Percentiles rank a stretch among this genome's conserved stretches.
Conservation (phyloP, 2,797 vertebrate genomes). For the Phrynocephalus forsythii region DNA sequence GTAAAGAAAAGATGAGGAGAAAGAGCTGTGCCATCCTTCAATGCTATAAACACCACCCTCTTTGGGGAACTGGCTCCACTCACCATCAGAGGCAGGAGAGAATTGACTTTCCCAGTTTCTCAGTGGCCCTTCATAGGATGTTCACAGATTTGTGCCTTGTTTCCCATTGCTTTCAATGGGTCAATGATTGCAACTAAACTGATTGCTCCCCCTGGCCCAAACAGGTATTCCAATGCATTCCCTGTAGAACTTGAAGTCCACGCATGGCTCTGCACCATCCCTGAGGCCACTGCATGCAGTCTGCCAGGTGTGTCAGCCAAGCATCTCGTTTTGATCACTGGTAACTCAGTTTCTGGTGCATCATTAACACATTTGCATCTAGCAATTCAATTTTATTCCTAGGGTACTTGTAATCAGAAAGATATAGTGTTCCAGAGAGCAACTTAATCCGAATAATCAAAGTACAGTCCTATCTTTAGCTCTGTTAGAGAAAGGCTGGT, state of each 20-base stretch:
- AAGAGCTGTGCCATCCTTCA: neutral
- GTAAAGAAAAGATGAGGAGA: neutral
- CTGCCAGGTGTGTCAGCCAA: neutral
- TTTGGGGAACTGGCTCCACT: neutral
- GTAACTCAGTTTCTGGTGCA: neutral
- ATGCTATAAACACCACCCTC: neutral
- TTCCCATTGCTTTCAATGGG: neutral
- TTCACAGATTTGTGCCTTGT: neutral
- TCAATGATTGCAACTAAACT: neutral
- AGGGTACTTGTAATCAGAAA: neutral
- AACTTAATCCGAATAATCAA: neutral
- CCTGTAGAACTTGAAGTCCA: neutral
- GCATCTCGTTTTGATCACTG: neutral
- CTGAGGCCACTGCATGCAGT: neutral
- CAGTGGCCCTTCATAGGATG: too few relatives aligned
- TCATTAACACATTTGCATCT: neutral
- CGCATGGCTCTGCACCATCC: neutral
- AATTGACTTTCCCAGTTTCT: too few relatives aligned
- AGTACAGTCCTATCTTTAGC: neutral
- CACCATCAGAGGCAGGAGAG: neutral
- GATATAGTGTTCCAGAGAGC: neutral
- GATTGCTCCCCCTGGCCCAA: neutral
- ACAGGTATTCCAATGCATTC: neutral
- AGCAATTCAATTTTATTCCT: neutral
- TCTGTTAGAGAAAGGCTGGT: neutral